Evolutionary conservation across 2,888 invertebrate species (phyloP), one percentile per base, ranked within the genome.

Genomic region (Plebejus argus): DNA sequence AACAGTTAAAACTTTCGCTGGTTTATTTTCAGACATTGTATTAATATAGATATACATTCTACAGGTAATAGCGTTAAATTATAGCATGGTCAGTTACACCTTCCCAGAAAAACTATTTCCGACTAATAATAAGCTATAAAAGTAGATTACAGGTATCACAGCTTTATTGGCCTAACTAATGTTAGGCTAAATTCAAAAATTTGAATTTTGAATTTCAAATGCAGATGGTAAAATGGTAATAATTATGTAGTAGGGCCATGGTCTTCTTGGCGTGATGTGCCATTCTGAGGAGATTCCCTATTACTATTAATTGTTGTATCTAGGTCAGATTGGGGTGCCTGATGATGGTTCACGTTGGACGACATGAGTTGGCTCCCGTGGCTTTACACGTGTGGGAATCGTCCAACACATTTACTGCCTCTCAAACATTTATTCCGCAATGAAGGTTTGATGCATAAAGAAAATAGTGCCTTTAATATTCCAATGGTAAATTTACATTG

Each of bases 241-340:
- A n/a, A n/a, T n/a, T n/a, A n/a, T n/a, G n/a, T n/a, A 66, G 23
- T 4, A 23, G 18, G 3, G 6, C 28, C 28, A 4, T 66, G 66
- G 66, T 39, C 71, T 71, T n/a, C n/a, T 39, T 71, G 70, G 12
- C 61, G 12, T 66, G 12, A 6, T 33, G 2, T n/a, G 23, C 61
- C 23, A 66, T 28, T 8, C 61, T 23, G 61, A 58, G n/a, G 58
- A 20, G 10, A 39, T 20, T 71, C n/a, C 5, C 23, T 72, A 72
- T 72, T 72, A 72, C 39, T 45, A 72, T 72, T 72, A 72, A 72
- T 72, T 72, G 18, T 72, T 72, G 72, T 72, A 72, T 23, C 23
- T 4, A 23, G 72, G 45, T 72, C 72, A 45, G 20, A 45, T 45
- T 23, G 18, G 20, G 20, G 1, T 53, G 18, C 18, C 23, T 74